phyloP scores from a whole-genome alignment of 2,113 vertebrate genomes.

The Boleophthalmus pectinirostris region DNA sequence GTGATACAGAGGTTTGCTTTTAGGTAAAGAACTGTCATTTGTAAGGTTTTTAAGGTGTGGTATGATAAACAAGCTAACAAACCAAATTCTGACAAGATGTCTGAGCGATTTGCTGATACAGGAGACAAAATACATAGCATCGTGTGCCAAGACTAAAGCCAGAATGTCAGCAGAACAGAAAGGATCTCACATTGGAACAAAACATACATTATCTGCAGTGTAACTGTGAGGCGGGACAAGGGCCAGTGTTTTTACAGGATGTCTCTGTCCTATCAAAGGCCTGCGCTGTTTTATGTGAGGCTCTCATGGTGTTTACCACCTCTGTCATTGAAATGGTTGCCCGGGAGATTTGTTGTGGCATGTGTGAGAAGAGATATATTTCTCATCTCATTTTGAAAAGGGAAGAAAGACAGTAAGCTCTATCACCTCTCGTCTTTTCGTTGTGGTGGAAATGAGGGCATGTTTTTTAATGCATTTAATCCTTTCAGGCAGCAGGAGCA shows the following conservation, averaged over 20 bases:
- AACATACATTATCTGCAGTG: constrained; percentile 32
- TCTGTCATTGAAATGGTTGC: constrained; percentile 57
- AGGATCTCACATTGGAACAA: constrained; percentile 29
- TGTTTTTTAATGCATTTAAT: constrained; percentile 33
- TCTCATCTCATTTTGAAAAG: constrained; percentile 33
- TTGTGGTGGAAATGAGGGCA: constrained; percentile 41
- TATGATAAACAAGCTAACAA: background rate
- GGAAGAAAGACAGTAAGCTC: constrained; percentile 18
- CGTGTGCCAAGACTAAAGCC: constrained; percentile 32
- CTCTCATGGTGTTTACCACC: constrained; percentile 65
- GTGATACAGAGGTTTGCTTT: background rate
- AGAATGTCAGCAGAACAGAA: constrained; percentile 30
- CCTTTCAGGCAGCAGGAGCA: constrained; percentile 23
- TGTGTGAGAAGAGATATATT: constrained; percentile 52
- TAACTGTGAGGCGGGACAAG: constrained; percentile 36
- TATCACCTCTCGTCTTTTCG: constrained; percentile 1
- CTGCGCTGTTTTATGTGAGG: constrained; percentile 63
- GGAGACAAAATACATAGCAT: constrained; percentile 16
- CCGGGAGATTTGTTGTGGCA: constrained; percentile 64
- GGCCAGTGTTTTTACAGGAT: constrained; percentile 57
- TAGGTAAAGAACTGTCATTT: background rate
- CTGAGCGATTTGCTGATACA: background rate
- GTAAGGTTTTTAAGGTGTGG: background rate
- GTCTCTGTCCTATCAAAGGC: constrained; percentile 51
- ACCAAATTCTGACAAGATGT: background rate